Base-by-base conservation (phyloP, 2,888 invertebrate genomes). In the Drosophila sordidapex region DNA sequence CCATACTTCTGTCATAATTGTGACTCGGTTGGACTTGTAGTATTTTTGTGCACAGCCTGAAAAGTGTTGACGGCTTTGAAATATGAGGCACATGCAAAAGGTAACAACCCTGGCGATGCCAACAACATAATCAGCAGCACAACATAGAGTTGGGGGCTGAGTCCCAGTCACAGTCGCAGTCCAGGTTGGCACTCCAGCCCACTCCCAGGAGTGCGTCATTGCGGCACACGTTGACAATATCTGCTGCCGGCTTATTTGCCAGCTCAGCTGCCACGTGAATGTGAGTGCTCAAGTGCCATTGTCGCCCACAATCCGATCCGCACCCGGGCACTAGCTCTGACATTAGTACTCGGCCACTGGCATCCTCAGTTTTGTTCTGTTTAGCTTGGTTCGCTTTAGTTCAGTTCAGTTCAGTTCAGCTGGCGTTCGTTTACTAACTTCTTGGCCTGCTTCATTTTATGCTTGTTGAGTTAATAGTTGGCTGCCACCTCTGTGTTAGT, bases 381-480 rank as follows among this genome's bases (percentile, higher is more conserved):
- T 60, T 36, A 29, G 36, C 11, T 51, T 29, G 10, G 59, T 21
- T 65, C 65, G 18, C 38, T 69, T 57, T 46, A 35, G 36, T 29
- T 51, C 60, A 36, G 36, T 21, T 65, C 46, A 33, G 52, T 64
- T 65, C 66, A 38, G 53, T 65, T 56, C 49, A 52, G 57, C 63
- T 48, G 54, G 65, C 60, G 52, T 70, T 70, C 54, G 49, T 58
- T 63, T 67, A 64, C 61, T 64, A 65, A 68, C 77, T 80, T 71
- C 82, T 73, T 71, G 70, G 77, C 72, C 72, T 72, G 83, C 83
- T 85, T 86, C 80, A 82, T 87, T 90, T 87, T 90, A 88, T 87
- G 87, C 89, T 87, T 88, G 87, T 90, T 88, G 86, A 90, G 90
- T 90, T 87, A 87, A 87, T 87, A 87, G 87, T 87, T 86, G 83